Evolutionary conservation across 1,140 invertebrate species (phyloP), one percentile per base, ranked within the genome.

Genomic region (Aplysia californica): DNA sequence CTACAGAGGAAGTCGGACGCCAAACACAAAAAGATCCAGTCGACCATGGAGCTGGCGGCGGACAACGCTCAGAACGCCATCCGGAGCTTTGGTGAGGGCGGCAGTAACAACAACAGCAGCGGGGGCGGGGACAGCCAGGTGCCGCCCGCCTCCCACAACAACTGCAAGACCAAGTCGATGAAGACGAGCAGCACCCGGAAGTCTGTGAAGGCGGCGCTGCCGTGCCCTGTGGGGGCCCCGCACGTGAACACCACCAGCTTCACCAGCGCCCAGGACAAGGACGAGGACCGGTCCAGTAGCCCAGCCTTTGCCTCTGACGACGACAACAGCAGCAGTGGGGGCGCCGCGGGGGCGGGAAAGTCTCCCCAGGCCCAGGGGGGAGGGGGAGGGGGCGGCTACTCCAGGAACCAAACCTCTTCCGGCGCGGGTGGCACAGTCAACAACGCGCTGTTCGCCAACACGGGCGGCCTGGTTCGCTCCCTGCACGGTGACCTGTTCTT

Each of bases 251-350:
- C 86, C 21, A 87, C 85, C 0, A 87, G 83, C 59, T 87, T 87
- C 69, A 84, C 81, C 31, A 82, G 81, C 18, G 76, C 82, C 29
- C 87, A 87, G 59, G 87, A 87, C 21, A 86, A 86, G 26, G 91
- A 92, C 10, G 95, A 95, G 15, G 96, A 99, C 88, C 91, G 96
- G 36, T 98, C 96, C 0, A 97, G 96, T 84, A 97, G 96, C 87
- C 96, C 97, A 0, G 96, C 95, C 0, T 98, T 98, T 88, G 97
- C 98, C 79, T 98, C 97, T 0, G 97, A 98, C 88, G 96, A 98
- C 61, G 92, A 93, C n/a, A 83, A 86, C 64, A 82, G 81, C 44
- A 86, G 83, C 95, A 83, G 80, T 61, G 77, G 72, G 20, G 76
- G 79, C 59, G 55, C 67, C 10, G n/a, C 21, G 4, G 39, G 39